Conservation (phyloP, 2,797 vertebrate species). For the Allobates femoralis region DNA sequence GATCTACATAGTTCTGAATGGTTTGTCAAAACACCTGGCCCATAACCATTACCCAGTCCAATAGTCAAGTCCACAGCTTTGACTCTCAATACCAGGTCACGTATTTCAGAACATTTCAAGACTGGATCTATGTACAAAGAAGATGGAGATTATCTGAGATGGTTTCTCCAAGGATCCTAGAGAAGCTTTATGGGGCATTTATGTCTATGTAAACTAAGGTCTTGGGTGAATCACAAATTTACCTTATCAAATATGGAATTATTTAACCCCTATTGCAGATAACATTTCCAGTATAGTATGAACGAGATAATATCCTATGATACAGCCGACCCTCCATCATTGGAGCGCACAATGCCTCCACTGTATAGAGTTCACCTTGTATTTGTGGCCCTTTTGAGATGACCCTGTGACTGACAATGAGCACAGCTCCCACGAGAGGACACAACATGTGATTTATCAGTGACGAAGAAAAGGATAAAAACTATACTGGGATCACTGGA, state of each 20-base stretch:
- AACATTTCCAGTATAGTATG: not conserved
- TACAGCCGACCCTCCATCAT: not conserved
- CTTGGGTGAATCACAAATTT: not conserved
- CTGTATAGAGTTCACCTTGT: conserved; percentile 6
- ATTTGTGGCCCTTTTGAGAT: not conserved
- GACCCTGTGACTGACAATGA: conserved; percentile 44
- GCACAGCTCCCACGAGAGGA: not conserved
- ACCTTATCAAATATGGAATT: not conserved
- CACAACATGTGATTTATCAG: conserved; percentile 51
- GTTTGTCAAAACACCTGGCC: not conserved
- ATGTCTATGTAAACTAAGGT: not conserved
- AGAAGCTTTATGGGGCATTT: not conserved
- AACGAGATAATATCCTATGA: not conserved
- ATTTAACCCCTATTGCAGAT: not conserved
- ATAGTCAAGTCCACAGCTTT: not conserved
- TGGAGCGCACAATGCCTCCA: not conserved
- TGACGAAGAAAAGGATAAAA: conserved; percentile 21
- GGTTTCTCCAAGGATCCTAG: not conserved
- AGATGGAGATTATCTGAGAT: not conserved
- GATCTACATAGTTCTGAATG: too few species aligned
- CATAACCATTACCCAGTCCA: not conserved
- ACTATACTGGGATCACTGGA: not conserved
- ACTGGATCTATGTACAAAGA: not conserved
- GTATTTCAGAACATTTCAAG: too few species aligned
- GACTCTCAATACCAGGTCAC: not conserved